Base-by-base conservation (phyloP, 1,140 invertebrate genomes). In the Acromyrmex heyeri region DNA sequence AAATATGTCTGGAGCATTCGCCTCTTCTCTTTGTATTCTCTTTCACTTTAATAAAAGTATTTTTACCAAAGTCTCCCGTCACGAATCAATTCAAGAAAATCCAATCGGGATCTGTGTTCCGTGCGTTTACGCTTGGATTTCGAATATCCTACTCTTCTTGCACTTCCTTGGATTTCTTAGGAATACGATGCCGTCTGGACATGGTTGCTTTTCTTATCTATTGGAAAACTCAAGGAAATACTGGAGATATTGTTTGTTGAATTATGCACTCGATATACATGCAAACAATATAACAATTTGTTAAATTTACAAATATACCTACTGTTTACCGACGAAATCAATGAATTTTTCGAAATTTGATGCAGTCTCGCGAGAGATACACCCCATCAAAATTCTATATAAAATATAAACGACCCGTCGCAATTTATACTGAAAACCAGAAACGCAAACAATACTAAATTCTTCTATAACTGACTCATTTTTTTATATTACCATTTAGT, bases 1-100 rank as follows among this genome's bases (percentile, higher is more conserved):
- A 50, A 50, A 61, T 16, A 38, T 62, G 57, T 75, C 55, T 75
- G 24, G 38, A 30, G 21, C 64, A 69, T 55, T 81, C 4, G 27
- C 34, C 34, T 65, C 55, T 50, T 6, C 24, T 75, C 38, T 75
- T n/a, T 75, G 61, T 50, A 75, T 83, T 83, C 30, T 50, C 16
- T 12, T 34, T 81, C 10, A n/a, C 55, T 73, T 75, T 83, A 75
- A 83, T 75, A 83, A 75, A 62, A 83, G 38, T 75, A 75, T 48
- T 75, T 82, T 48, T 61, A 18, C 12, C 38, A 27, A 73, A 75
- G 38, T 75, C 69, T 83, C 30, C 69, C 44, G 61, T 38, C 24
- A 72, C 50, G 67, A 82, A 82, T 82, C 79, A 82, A 82, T 82
- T 24, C 79, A 30, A 82, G 79, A 59, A 73, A 82, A 73, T 82